Percentiles rank a stretch among this genome's conserved stretches.
These are phyloP conservation scores for Labeo calbasu DNA, from an alignment of 2,797 vertebrate species.

Conservation along the genomic window DNA sequence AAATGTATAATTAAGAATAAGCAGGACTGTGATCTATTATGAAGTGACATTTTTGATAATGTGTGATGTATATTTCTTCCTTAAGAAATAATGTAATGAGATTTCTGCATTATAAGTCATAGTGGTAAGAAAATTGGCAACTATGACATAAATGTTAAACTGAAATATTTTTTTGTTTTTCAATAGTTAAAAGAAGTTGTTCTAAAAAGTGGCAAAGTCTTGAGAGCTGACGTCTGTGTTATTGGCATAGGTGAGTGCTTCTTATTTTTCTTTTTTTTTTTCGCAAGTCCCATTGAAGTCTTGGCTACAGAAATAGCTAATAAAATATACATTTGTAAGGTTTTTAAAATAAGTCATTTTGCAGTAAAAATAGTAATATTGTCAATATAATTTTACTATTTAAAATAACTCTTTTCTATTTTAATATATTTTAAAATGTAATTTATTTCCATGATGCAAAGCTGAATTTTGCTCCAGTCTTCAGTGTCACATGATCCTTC, in stretches of 20 bases:
- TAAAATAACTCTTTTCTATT: background rate
- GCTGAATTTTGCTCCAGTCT: too few species aligned
- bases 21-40: slow-evolving; percentile 2
- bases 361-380: background rate
- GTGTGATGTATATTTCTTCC: background rate
- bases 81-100: background rate
- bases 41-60: background rate
- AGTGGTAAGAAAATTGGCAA: background rate
- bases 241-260: slow-evolving; percentile 88
- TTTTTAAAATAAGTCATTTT: background rate
- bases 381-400: background rate
- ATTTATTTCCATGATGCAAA: background rate
- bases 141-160: background rate
- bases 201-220: slow-evolving; percentile 95
- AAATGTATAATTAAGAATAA: background rate
- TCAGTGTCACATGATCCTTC: too few species aligned
- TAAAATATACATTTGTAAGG: background rate
- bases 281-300: background rate
- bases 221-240: slow-evolving; percentile 93
- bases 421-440: background rate
- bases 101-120: background rate
- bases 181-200: slow-evolving; percentile 94
- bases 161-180: slow-evolving; percentile 22
- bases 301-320: background rate
- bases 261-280: background rate